Evolutionary conservation across 2,113 vertebrate species (phyloP).

Genomic region (Trachemys scripta): DNA sequence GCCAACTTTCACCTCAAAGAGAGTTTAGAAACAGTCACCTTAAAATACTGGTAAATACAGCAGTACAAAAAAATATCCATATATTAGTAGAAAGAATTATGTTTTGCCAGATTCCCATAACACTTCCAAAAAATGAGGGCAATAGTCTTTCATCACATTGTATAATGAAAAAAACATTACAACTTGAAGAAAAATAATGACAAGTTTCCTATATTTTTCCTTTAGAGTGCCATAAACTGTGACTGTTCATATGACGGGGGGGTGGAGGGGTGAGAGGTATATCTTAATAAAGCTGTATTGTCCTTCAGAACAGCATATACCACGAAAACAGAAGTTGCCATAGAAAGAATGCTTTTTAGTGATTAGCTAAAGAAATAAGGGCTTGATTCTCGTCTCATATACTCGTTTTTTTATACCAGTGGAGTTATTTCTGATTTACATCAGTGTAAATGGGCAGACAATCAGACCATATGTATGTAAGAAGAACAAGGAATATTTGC

Average conservation of each 20-base stretch:
- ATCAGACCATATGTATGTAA: fast-evolving
- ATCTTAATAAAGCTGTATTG: conserved; percentile 65
- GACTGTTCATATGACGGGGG: conserved; percentile 46
- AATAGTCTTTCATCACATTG: conserved; percentile 60
- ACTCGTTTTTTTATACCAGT: conserved; percentile 4
- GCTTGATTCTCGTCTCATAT: neutral
- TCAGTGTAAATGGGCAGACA: neutral
- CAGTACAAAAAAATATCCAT: conserved; percentile 2
- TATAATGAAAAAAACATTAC: conserved; percentile 58
- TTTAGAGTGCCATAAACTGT: conserved; percentile 67
- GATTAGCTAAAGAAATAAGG: conserved; percentile 61
- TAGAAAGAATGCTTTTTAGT: conserved; percentile 78
- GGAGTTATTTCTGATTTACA: neutral
- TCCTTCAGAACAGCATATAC: conserved; percentile 61
- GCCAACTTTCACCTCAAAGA: conserved; percentile 37
- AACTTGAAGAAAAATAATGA: conserved; percentile 45
- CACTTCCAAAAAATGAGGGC: conserved; percentile 33
- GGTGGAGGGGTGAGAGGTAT: neutral
- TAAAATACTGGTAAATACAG: conserved; percentile 18
- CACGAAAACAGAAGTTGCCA: conserved; percentile 83
- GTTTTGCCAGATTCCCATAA: conserved; percentile 57
- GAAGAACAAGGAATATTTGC: neutral
- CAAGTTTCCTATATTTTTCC: conserved; percentile 49
- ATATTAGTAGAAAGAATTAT: neutral
- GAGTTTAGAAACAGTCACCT: conserved; percentile 30